Evolutionary conservation across 2,888 invertebrate species (phyloP), one percentile per base, ranked within the genome.

Genomic region (Pilophorus perplexus): DNA sequence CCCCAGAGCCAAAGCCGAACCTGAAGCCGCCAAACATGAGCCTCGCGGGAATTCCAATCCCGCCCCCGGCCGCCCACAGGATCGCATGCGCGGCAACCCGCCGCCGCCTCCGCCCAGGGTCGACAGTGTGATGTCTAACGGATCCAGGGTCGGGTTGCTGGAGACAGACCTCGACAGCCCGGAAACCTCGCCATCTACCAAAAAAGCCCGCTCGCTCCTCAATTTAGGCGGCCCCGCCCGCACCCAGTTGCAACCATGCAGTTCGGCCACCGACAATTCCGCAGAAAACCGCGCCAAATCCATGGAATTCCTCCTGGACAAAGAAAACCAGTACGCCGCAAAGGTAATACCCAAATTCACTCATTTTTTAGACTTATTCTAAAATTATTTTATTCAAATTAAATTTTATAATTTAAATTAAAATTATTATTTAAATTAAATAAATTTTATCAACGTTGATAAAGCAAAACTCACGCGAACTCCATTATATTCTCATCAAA

Each of bases 281-380:
- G 59, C 59, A 16, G 59, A 59, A 16, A 76, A 77, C 75, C 74
- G 80, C 75, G 75, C 81, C 82, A 91, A 92, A 81, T 92, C 91
- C 80, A 93, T 93, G 93, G 93, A 93, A 84, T 93, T 93, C 82
- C 85, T 93, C 77, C 84, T 93, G 79, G 93, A 93, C 81, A 93
- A 92, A 81, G 90, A 92, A 78, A 92, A 90, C 81, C 88, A 91
- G 77, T 88, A 87, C 77, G 86, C 85, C 74, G 85, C 89, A 74
- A 86, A 90, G 90, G 91, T 91, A 77, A 27, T 28, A 6, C 40
- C 18, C 2, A n/a, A n/a, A n/a, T 18, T 60, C 8, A 16, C 14
- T 18, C 27, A 25, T 3, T 20, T 48, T 3, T 48, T 48, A 22
- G 14, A 5, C 18, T 20, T 46, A 10, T 10, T 14, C 20, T 46